Evolutionary conservation across 2,113 vertebrate species (phyloP), one percentile per base, ranked within the genome.

Genomic region (Cheilinus undulatus): DNA sequence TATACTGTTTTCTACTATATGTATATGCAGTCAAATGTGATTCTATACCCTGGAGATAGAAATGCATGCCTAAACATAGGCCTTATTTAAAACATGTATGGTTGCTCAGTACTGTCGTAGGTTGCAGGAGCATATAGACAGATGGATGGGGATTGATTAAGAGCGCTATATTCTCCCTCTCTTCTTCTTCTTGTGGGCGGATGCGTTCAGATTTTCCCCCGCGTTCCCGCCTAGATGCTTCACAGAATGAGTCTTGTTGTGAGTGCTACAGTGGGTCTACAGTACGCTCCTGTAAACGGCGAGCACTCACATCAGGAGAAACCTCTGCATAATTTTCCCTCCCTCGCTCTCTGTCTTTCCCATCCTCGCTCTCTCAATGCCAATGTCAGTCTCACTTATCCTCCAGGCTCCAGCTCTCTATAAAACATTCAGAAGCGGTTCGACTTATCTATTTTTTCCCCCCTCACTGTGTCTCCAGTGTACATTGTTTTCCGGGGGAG

Each of bases 381-480:
- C 84, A 63, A n/a, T 91, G 91, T 93, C 92, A 89, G 72, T 85
- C 86, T 89, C 79, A 64, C 79, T 93, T 89, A 89, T 89, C 81
- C 89, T 93, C 86, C 68, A 40, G 84, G 59, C 79, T 80, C 67
- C 24, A 61, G 73, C 75, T 68, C 70, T 67, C 83, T 78, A 89
- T 92, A 45, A 92, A 92, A 90, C 84, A 90, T 92, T 90, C 84
- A 92, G 51, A 56, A 34, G 80, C 12, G 58, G 74, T 71, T 85
- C 63, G 60, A 58, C 65, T 67, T 63, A 40, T 64, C 68, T 70
- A 57, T 51, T 58, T 71, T 40, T 23, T 27, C 3, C 17, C n/a
- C 42, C 51, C 30, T 57, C 61, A 24, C 54, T 13, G 32, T 72
- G 62, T 78, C 67, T 76, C 76, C 66, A 51, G 34, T 34, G 61